Evolutionary conservation across 1,140 invertebrate genomes (phyloP), one percentile per base, ranked within the genome.

Genomic region (Frieseomelitta varia): DNA sequence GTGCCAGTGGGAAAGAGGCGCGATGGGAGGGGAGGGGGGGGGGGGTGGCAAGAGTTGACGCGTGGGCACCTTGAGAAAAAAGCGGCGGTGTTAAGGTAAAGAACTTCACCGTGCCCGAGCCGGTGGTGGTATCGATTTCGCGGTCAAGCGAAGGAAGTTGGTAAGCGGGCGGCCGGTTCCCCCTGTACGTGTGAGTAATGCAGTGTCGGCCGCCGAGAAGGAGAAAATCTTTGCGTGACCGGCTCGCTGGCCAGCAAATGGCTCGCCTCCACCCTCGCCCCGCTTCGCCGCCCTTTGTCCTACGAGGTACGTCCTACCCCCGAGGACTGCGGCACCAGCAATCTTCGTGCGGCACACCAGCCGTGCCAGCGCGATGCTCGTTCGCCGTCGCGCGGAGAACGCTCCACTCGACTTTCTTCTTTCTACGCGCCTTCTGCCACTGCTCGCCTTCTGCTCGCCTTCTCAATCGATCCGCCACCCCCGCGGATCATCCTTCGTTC

Each of bases 221-320:
- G 81, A 71, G 76, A 85, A 93, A 93, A 94, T 94, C 93, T 93
- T 94, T 81, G 93, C 93, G 93, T 94, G 92, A 94, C 93, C 92
- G 88, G 81, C 85, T 51, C 69, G 69, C 69, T 72, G 84, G 88
- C 65, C 56, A 56, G 85, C 80, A 63, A 24, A 14, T 47, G 69
- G 27, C 56, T 19, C 81, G 73, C 90, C 30, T 90, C 91, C 90
- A 86, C 88, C 85, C 85, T 91, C 91, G 30, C 90, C 91, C 39
- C 87, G 76, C 73, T 68, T 77, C 69, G 67, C 87, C 84, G 6
- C 87, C 86, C 73, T 85, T 74, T 77, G 74, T 56, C 78, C 78
- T 53, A 47, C 65, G 76, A 55, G 87, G 84, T 78, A 58, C 63
- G 91, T 89, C 92, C 91, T 93, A 93, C 92, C 85, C 81, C 68